These are phyloP conservation scores for Drosophila albomicans DNA, from an alignment of 1,140 invertebrate genomes.

Conservation along the genomic window DNA sequence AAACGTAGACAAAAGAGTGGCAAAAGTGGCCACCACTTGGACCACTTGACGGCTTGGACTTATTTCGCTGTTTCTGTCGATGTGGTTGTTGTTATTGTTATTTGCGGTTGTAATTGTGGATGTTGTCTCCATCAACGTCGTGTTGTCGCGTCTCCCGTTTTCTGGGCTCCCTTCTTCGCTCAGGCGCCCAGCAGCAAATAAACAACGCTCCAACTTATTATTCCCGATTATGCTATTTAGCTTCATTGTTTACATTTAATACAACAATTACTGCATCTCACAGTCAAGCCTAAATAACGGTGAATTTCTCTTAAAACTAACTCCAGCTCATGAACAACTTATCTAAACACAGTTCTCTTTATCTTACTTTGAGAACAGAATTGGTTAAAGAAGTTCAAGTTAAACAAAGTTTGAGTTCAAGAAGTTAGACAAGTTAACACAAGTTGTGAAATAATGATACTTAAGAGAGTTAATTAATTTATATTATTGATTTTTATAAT, in stretches of 20 bases:
- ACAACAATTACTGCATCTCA: conserved; percentile 1
- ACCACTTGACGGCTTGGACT: conserved; percentile 31
- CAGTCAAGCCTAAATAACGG: not conserved
- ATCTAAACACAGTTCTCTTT: no score
- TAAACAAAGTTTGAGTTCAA: no score
- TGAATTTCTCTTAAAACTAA: not conserved
- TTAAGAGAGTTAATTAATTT: no score
- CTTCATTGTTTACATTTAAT: conserved; percentile 9
- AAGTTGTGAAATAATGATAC: no score
- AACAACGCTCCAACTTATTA: not conserved
- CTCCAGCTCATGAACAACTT: not conserved
- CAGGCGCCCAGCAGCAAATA: conserved; percentile 37
- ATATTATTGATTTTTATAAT: no score
- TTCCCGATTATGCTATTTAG: conserved; percentile 12
- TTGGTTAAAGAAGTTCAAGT: no score
- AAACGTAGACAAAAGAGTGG: conserved; percentile 75
- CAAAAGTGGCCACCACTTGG: conserved; percentile 39
- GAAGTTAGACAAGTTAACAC: no score
- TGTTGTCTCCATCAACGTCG: conserved; percentile 15
- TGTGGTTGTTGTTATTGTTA: conserved; percentile 2
- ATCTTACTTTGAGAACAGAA: no score
- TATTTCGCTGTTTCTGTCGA: not conserved
- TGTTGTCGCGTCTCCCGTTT: conserved; percentile 28
- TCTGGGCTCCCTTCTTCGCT: conserved; percentile 46
- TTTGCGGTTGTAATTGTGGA: conserved; percentile 5